Evolutionary conservation across 2,797 vertebrate species (phyloP).

Genomic region (Allochrocebus solatus): DNA sequence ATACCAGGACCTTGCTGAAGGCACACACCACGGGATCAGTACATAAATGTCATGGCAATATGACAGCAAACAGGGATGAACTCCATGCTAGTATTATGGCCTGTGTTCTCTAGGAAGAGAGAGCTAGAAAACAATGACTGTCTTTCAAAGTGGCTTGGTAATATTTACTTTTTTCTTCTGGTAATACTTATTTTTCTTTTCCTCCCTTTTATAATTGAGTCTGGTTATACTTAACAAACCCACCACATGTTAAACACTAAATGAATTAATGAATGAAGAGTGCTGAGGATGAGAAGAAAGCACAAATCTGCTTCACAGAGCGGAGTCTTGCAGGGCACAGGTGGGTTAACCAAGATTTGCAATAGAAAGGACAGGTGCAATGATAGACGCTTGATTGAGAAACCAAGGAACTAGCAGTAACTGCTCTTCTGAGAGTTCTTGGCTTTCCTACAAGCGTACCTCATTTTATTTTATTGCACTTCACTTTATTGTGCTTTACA

Average conservation of each 20-base stretch:
- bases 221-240: neutral
- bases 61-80: neutral
- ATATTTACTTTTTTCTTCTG: neutral
- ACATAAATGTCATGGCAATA: accelerated
- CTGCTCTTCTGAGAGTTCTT: neutral
- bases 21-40: too few relatives aligned
- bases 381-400: neutral
- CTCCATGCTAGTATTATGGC: neutral
- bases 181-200: neutral
- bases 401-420: accelerated
- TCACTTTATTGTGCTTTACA: neutral
- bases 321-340: accelerated
- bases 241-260: neutral
- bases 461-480: neutral
- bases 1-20: neutral
- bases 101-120: neutral
- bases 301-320: accelerated
- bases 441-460: neutral
- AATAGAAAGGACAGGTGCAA: accelerated
- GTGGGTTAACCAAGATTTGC: neutral
- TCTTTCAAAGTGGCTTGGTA: slow-evolving; percentile 13
- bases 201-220: neutral
- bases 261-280: neutral
- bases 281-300: neutral
- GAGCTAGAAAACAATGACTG: neutral